Conservation (phyloP, 2,888 invertebrate species). For the Parnassius apollo region DNA sequence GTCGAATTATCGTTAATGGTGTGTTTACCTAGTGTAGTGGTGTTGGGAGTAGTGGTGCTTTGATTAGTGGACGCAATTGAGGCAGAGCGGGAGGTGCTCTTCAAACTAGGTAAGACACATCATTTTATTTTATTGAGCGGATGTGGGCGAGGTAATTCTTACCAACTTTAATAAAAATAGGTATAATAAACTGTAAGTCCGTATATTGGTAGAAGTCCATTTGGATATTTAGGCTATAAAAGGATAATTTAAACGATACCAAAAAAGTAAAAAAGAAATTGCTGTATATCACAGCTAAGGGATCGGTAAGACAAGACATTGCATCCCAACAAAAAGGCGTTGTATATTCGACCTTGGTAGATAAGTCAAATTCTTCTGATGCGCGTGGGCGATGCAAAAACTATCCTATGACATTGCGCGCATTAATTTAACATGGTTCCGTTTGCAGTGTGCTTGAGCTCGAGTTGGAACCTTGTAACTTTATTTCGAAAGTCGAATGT, state of each 20-base stretch:
- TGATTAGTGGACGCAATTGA: no score
- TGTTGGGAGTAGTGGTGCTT: no score
- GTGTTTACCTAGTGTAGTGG: no score
- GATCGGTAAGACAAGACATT: slow-evolving; percentile 49
- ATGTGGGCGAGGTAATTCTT: no score
- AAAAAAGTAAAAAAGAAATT: slow-evolving; percentile 26
- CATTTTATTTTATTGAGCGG: no score
- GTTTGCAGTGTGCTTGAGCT: slow-evolving; percentile 30
- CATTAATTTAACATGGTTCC: slow-evolving; percentile 54
- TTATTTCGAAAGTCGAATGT: slow-evolving; percentile 51
- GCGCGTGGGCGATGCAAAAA: slow-evolving; percentile 78
- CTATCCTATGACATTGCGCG: slow-evolving; percentile 76
- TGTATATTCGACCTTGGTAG: slow-evolving; percentile 68
- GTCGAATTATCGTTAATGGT: no score
- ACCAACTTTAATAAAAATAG: no score
- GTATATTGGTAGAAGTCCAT: slow-evolving; percentile 8
- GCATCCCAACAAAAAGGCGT: slow-evolving; percentile 62
- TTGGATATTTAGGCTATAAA: slow-evolving; percentile 4
- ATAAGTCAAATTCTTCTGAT: slow-evolving; percentile 78
- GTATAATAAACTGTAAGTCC: no score
- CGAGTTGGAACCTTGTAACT: slow-evolving; percentile 56
- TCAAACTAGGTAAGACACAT: no score
- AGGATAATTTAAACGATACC: slow-evolving; percentile 8
- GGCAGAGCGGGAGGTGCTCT: no score
- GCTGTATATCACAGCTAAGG: slow-evolving; percentile 37